phyloP scores from a whole-genome alignment of 2,797 vertebrate genomes.

The Prunella strophiata region DNA sequence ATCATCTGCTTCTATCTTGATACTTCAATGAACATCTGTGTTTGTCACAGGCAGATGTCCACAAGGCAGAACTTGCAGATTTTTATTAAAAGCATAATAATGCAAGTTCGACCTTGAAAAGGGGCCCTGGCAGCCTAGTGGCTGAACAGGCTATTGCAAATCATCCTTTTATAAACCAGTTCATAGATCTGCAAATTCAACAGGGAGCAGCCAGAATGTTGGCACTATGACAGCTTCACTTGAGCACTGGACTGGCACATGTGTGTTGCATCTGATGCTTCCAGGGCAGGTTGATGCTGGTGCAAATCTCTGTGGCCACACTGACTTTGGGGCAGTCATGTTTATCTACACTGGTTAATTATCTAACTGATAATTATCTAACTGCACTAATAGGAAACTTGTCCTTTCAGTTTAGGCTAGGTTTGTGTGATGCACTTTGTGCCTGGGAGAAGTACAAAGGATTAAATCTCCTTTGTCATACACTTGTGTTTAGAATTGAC shows the following conservation, averaged over 20 bases:
- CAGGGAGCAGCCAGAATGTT: not conserved
- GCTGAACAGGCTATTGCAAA: conserved; percentile 12
- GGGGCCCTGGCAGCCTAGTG: not conserved
- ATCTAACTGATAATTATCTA: not conserved
- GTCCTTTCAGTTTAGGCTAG: not conserved
- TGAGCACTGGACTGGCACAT: not conserved
- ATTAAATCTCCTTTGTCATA: not conserved
- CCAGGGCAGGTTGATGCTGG: not conserved
- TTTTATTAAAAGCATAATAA: conserved; percentile 60
- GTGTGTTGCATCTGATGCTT: not conserved
- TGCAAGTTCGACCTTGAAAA: not conserved
- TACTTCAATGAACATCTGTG: conserved; percentile 47
- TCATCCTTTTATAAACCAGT: not conserved
- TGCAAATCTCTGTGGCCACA: not conserved
- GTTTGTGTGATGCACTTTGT: not conserved
- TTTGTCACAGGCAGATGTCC: conserved; percentile 54
- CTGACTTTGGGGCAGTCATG: not conserved
- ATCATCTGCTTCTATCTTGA: not conserved
- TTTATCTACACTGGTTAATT: not conserved
- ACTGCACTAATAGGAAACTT: not conserved
- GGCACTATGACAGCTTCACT: not conserved
- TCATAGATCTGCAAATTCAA: not conserved
- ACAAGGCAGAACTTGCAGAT: conserved; percentile 42
- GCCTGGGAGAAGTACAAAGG: not conserved
- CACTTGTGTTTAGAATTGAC: not conserved